phyloP scores from a whole-genome alignment of 2,113 vertebrate genomes.

The Balaeniceps rex region DNA sequence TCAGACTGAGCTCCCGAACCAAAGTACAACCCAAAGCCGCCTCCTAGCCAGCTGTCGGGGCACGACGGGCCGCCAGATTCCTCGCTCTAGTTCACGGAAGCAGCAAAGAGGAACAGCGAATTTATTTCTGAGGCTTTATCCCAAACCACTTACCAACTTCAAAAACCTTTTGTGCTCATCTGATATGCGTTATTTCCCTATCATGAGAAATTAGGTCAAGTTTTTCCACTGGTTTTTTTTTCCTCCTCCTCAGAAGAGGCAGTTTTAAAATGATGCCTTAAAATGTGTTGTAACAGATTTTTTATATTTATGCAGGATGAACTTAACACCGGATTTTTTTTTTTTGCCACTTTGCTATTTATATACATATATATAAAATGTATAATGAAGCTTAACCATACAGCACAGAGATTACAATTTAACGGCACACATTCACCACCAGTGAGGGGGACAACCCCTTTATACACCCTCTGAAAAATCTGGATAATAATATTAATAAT shows the following conservation, averaged over 20 bases:
- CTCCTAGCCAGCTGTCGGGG: not conserved
- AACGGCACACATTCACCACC: constrained; percentile 90
- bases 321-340: constrained; percentile 72
- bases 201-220: constrained; percentile 64
- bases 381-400: constrained; percentile 86
- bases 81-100: not conserved
- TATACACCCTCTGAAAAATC: constrained; percentile 83
- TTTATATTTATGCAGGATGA: constrained; percentile 78
- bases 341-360: constrained; percentile 82
- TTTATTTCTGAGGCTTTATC: not conserved
- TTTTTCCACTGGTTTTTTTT: constrained; percentile 52
- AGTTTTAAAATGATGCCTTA: constrained; percentile 73
- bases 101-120: not conserved
- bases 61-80: not conserved
- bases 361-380: constrained; percentile 82
- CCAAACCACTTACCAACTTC: constrained; percentile 62
- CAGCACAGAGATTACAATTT: constrained; percentile 86
- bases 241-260: constrained; percentile 66
- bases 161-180: constrained; percentile 70
- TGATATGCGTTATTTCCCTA: constrained; percentile 62
- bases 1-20: rapidly evolving
- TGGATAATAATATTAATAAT: constrained; percentile 80
- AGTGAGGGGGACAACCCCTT: constrained; percentile 81
- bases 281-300: constrained; percentile 69
- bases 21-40: not conserved